phyloP scores from a whole-genome alignment of 2,113 vertebrate species.

The Oncorhynchus masou region DNA sequence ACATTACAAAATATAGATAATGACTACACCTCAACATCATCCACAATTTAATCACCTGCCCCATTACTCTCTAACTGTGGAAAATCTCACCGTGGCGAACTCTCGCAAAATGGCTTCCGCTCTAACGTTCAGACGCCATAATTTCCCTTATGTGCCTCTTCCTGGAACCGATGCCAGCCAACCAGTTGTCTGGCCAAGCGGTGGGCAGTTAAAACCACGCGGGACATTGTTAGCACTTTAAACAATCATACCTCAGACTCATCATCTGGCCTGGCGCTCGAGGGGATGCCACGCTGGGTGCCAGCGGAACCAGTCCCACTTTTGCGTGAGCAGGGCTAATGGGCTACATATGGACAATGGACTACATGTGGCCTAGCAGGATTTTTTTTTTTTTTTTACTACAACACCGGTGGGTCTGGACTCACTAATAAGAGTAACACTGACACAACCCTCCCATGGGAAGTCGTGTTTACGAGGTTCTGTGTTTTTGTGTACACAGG shows the following conservation, averaged over 20 bases:
- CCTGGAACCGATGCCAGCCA: constrained; percentile 11
- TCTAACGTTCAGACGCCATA: constrained; percentile 42
- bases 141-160: constrained; percentile 42
- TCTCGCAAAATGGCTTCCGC: not conserved
- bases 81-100: not conserved
- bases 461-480: constrained; percentile 28
- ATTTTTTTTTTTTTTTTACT: constrained; percentile 6
- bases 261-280: constrained; percentile 24
- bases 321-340: constrained; percentile 38
- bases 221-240: not conserved
- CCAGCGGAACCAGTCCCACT: constrained; percentile 2
- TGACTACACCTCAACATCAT: not conserved
- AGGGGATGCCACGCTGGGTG: constrained; percentile 15
- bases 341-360: constrained; percentile 46
- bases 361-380: constrained; percentile 49
- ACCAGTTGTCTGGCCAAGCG: constrained; percentile 16
- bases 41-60: not conserved
- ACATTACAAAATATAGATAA: not conserved
- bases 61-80: not conserved
- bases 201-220: constrained; percentile 9
- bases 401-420: constrained; percentile 1
- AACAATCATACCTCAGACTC: too few species aligned
- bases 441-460: not conserved
- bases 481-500: too few species aligned
- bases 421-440: not conserved